phyloP scores from a whole-genome alignment of 2,888 invertebrate species.

The Epistrophella euchroma region DNA sequence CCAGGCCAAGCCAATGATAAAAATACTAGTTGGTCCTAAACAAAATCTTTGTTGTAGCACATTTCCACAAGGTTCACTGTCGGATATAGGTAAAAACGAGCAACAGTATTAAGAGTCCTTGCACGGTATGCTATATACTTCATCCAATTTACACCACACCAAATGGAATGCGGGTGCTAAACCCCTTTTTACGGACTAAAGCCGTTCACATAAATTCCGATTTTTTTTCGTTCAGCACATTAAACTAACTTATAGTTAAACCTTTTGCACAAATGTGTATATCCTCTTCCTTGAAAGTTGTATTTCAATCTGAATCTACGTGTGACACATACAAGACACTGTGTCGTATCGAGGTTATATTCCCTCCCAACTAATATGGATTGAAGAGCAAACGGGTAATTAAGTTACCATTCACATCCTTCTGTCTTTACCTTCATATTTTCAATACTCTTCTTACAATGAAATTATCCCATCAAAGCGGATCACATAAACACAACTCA shows the following conservation, averaged over 20 bases:
- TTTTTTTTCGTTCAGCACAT: slow-evolving; percentile 39
- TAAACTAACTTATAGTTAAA: slow-evolving; percentile 51
- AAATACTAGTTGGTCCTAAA: slow-evolving; percentile 35
- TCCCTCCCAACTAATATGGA: slow-evolving; percentile 5
- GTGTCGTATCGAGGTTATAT: neutral
- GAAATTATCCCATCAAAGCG: slow-evolving; percentile 75
- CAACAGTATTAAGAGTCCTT: slow-evolving; percentile 43
- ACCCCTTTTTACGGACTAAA: slow-evolving; percentile 63
- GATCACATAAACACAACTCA: slow-evolving; percentile 63
- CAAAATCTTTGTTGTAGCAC: slow-evolving; percentile 21
- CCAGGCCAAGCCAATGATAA: slow-evolving; percentile 53
- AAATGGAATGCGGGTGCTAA: slow-evolving; percentile 2
- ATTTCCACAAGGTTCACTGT: slow-evolving; percentile 9
- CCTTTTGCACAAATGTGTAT: slow-evolving; percentile 22
- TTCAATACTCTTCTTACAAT: slow-evolving; percentile 69
- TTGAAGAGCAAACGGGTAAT: slow-evolving; percentile 63
- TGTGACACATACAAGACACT: slow-evolving; percentile 11
- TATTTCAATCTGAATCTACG: slow-evolving; percentile 4
- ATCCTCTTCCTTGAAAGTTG: neutral
- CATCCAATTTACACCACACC: slow-evolving; percentile 15
- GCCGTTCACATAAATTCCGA: slow-evolving; percentile 54
- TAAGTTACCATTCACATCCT: slow-evolving; percentile 57
- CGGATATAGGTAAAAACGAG: neutral
- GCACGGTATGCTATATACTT: slow-evolving; percentile 8
- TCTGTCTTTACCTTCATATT: slow-evolving; percentile 68